Evolutionary conservation across 23 tunicate species (phyloP).

Genomic region (Ciona savignyi): DNA sequence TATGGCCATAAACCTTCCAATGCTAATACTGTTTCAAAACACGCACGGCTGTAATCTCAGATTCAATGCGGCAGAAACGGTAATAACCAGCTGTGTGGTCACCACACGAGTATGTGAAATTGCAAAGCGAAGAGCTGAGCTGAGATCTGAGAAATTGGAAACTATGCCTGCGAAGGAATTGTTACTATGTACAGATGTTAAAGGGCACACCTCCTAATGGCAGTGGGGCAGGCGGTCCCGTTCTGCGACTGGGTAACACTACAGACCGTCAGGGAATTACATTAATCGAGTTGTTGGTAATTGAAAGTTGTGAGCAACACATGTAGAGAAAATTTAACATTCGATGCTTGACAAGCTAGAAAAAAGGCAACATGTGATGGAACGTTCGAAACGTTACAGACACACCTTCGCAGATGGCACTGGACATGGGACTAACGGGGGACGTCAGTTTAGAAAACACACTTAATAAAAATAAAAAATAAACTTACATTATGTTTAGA

Average conservation of each 20-base stretch:
- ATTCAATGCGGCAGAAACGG: not conserved
- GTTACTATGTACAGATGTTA: not conserved
- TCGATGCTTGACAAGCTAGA: not conserved
- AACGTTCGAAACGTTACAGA: not conserved
- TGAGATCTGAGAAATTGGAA: not conserved
- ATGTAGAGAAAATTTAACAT: too few relatives aligned
- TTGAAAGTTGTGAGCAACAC: too few relatives aligned
- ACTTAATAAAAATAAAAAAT: not conserved
- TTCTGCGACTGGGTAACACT: too few relatives aligned
- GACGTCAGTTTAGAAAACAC: not conserved
- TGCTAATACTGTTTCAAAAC: not conserved
- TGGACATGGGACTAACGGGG: not conserved
- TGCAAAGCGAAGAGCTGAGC: not conserved
- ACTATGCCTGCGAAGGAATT: not conserved
- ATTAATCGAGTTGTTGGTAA: too few relatives aligned
- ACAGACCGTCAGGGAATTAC: too few relatives aligned
- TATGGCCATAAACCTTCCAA: not conserved
- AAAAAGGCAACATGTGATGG: not conserved
- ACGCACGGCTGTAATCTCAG: not conserved
- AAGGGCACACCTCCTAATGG: not conserved
- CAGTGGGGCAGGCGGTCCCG: not conserved
- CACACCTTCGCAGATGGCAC: slow-evolving; percentile 2
- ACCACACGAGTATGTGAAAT: not conserved
- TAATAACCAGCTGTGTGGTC: not conserved
- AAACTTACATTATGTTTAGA: not conserved